These are phyloP conservation scores for Axea sp. DNA, from an alignment of 2,888 invertebrate genomes.

Conservation along the genomic window DNA sequence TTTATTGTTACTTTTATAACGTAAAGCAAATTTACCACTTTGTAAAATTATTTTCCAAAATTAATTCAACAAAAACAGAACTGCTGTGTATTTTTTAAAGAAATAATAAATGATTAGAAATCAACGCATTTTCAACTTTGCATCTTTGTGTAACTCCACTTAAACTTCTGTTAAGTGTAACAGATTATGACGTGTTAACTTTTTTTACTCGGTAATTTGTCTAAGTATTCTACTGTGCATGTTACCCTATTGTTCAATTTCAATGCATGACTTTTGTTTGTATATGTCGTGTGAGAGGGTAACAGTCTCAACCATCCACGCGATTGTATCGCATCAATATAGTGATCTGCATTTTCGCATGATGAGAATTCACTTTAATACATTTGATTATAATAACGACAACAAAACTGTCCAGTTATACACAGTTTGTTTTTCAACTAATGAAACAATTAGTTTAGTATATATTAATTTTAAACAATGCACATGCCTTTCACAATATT, in stretches of 20 bases:
- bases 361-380: slow-evolving; percentile 22
- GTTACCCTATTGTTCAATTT: slow-evolving; percentile 12
- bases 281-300: slow-evolving; percentile 23
- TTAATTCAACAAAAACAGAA: no score
- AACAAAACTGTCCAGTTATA: neutral
- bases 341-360: slow-evolving; percentile 28
- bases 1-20: no score
- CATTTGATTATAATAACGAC: slow-evolving; percentile 10
- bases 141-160: neutral
- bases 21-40: no score
- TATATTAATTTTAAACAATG: no score
- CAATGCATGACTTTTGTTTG: slow-evolving; percentile 32
- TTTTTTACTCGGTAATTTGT: slow-evolving; percentile 10
- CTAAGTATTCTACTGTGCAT: neutral
- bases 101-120: no score
- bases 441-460: no score
- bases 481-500: no score
- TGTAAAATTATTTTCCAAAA: no score
- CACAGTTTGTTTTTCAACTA: no score
- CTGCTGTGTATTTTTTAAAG: no score
- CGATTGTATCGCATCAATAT: slow-evolving; percentile 23
- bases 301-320: no score
- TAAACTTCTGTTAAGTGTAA: neutral
- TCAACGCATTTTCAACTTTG: no score
- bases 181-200: slow-evolving; percentile 11